Evolutionary conservation across 2,888 invertebrate species (phyloP).

Genomic region (Antheraea yamamai): DNA sequence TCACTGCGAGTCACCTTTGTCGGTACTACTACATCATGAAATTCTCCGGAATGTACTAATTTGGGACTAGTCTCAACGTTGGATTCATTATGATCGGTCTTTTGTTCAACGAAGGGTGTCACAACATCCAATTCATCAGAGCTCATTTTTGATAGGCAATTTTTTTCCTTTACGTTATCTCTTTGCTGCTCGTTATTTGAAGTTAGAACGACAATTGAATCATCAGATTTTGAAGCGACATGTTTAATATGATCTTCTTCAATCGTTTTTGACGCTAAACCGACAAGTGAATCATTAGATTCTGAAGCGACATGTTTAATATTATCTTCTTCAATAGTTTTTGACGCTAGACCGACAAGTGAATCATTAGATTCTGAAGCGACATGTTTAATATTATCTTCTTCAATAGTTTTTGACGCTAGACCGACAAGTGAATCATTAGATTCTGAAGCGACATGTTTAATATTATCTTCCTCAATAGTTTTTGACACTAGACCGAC

Average conservation of each 20-base stretch:
- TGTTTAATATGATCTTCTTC: no score
- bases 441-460: no score
- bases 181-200: slow-evolving; percentile 22
- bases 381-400: background rate
- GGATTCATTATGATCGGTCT: slow-evolving; percentile 33
- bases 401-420: no score
- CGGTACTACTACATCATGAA: slow-evolving; percentile 76
- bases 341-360: background rate
- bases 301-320: no score
- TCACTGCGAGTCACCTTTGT: slow-evolving; percentile 71
- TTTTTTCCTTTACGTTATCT: slow-evolving; percentile 27
- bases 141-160: slow-evolving; percentile 41
- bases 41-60: slow-evolving; percentile 78
- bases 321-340: background rate
- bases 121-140: slow-evolving; percentile 72
- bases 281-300: no score
- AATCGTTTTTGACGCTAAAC: no score
- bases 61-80: slow-evolving; percentile 40
- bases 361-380: slow-evolving; percentile 24
- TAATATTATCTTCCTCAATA: background rate
- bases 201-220: slow-evolving; percentile 16
- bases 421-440: no score
- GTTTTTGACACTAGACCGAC: no score
- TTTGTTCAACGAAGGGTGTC: slow-evolving; percentile 50
- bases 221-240: slow-evolving; percentile 16